These are phyloP conservation scores for Cotesia glomerata DNA, from an alignment of 1,140 invertebrate genomes.

Conservation along the genomic window DNA sequence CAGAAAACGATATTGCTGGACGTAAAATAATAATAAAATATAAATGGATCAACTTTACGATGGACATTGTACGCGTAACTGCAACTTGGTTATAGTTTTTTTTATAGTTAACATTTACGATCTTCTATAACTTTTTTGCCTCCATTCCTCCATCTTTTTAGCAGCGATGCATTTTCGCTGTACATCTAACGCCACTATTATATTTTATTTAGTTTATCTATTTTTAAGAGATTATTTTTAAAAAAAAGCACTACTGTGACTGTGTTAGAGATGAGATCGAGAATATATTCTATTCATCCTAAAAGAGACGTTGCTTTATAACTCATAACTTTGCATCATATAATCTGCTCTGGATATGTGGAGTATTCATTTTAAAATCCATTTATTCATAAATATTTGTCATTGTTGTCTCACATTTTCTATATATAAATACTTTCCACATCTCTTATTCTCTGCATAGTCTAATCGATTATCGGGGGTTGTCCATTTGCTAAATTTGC, in stretches of 20 bases:
- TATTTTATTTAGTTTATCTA: constrained; percentile 18
- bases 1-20: constrained; percentile 53
- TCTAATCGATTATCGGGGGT: constrained; percentile 30
- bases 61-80: constrained; percentile 26
- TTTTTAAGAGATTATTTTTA: constrained; percentile 16
- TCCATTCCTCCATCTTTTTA: background rate
- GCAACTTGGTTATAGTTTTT: background rate
- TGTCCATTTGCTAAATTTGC: constrained; percentile 23
- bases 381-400: too few relatives aligned
- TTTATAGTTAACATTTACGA: constrained; percentile 21
- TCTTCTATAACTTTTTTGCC: background rate
- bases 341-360: too few relatives aligned
- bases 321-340: too few relatives aligned
- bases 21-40: constrained; percentile 64
- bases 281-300: background rate
- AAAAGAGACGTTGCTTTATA: too few relatives aligned
- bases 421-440: background rate
- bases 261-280: background rate
- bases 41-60: constrained; percentile 64
- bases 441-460: background rate
- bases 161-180: background rate
- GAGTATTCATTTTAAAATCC: too few relatives aligned
- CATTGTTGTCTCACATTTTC: background rate
- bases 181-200: constrained; percentile 6
- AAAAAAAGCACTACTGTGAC: background rate